Percentiles rank a stretch among this genome's conserved stretches.
Conservation (phyloP, 2,113 vertebrate genomes). For the Sminthopsis crassicaudata region DNA sequence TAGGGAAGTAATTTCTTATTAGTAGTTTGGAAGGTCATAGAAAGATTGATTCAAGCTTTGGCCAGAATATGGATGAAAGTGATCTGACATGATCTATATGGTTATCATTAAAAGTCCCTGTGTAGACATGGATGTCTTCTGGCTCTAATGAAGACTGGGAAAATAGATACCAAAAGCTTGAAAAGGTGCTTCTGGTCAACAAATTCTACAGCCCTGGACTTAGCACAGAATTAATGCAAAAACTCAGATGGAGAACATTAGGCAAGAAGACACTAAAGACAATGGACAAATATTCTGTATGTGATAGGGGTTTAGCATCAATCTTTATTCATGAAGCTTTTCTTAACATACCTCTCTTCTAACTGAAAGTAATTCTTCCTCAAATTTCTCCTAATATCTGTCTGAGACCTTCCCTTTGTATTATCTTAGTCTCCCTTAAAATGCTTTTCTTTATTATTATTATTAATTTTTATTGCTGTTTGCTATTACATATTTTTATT, state of each 20-base stretch:
- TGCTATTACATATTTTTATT: no score
- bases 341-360: neutral
- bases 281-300: neutral
- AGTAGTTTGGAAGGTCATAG: neutral
- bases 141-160: neutral
- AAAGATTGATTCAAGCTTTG: neutral
- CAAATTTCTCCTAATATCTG: neutral
- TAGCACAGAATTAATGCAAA: neutral
- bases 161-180: neutral
- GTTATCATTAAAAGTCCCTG: neutral
- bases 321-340: neutral
- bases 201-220: neutral
- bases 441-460: no score
- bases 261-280: neutral
- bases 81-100: neutral
- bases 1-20: neutral
- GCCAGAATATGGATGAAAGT: no score
- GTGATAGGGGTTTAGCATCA: neutral
- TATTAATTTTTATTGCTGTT: no score
- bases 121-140: neutral
- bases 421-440: neutral
- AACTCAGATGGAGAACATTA: neutral
- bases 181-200: neutral
- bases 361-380: neutral
- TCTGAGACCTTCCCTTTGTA: neutral